Evolutionary conservation across 2,888 invertebrate species (phyloP).

Genomic region (Phaedon cochleariae): DNA sequence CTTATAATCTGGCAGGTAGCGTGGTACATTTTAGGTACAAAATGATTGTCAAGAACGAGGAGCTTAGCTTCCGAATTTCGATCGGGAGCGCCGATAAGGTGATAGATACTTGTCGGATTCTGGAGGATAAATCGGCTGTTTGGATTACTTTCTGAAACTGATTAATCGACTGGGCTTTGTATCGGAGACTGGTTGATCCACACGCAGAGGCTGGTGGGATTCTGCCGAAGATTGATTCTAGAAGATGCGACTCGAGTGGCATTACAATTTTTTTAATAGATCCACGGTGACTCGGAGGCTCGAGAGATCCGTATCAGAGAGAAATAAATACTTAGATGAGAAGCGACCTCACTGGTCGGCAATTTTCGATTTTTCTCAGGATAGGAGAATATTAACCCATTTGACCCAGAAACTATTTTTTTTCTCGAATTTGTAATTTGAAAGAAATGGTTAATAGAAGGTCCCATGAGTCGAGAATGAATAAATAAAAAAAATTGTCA

Average conservation of each 20-base stretch:
- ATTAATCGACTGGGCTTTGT: slow-evolving; percentile 45
- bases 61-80: slow-evolving; percentile 47
- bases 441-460: too few relatives aligned
- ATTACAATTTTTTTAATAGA: slow-evolving; percentile 6
- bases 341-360: background rate
- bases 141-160: slow-evolving; percentile 45
- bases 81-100: slow-evolving; percentile 42
- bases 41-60: slow-evolving; percentile 37
- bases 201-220: slow-evolving; percentile 15
- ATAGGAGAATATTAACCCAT: too few relatives aligned
- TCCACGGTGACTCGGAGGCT: background rate
- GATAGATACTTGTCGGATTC: slow-evolving; percentile 46
- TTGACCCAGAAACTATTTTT: too few relatives aligned
- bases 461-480: too few relatives aligned
- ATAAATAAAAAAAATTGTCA: too few relatives aligned
- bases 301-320: background rate
- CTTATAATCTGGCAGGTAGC: slow-evolving; percentile 26
- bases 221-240: slow-evolving; percentile 10
- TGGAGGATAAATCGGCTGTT: slow-evolving; percentile 40
- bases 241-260: background rate
- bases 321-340: background rate
- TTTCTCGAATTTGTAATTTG: too few relatives aligned
- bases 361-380: background rate
- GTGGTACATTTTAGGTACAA: slow-evolving; percentile 22
- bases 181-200: slow-evolving; percentile 15